Percentiles rank a stretch among this genome's conserved stretches.
Evolutionary conservation across 2,113 vertebrate genomes (phyloP).

Genomic region (Catharus fuscescens): DNA sequence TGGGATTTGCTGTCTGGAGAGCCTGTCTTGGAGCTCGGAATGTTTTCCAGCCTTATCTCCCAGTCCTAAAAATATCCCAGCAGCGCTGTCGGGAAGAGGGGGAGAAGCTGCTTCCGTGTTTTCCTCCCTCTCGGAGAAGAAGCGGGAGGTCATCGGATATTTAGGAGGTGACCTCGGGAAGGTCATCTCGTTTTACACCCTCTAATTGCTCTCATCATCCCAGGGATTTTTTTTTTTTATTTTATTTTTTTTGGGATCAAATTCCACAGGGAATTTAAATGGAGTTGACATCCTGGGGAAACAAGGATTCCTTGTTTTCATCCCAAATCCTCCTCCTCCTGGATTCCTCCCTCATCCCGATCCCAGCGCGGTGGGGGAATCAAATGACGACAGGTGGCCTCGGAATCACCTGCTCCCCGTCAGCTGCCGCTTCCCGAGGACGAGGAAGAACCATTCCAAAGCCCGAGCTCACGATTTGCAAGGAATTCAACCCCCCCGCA

Average conservation of each 20-base stretch:
- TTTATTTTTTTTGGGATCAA: background rate
- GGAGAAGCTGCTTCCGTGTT: background rate
- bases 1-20: background rate
- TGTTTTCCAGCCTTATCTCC: background rate
- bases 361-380: background rate
- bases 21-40: background rate
- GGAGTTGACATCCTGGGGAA: fast-evolving
- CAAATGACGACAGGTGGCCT: background rate
- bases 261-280: background rate
- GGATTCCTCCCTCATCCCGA: background rate
- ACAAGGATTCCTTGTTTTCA: background rate
- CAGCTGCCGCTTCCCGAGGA: background rate
- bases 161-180: background rate
- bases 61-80: background rate
- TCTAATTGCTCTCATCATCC: background rate
- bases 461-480: background rate
- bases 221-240: background rate
- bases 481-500: background rate
- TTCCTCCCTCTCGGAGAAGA: background rate
- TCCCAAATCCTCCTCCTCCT: background rate
- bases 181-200: background rate
- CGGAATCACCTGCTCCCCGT: background rate
- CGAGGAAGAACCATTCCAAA: background rate
- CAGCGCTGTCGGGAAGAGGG: background rate
- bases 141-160: background rate